Evolutionary conservation across 2,888 invertebrate genomes (phyloP).

Genomic region (Drosophila infuscata): DNA sequence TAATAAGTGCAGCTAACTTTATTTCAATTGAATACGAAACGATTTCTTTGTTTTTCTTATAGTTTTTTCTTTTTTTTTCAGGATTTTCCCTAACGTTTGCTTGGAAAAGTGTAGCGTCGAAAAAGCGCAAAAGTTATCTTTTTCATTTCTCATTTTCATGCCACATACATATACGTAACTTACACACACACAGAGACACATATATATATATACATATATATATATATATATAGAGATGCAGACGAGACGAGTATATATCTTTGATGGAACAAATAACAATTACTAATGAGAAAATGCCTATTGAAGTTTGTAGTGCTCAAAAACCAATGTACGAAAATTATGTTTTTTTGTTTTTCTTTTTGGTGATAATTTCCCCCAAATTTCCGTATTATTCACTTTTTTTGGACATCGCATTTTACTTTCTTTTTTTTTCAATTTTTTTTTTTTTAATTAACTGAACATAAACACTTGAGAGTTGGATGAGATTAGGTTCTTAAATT

Average conservation of each 20-base stretch:
- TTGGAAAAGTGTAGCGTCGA: slow-evolving; percentile 66
- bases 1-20: slow-evolving; percentile 54
- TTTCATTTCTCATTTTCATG: slow-evolving; percentile 31
- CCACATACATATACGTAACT: slow-evolving; percentile 39
- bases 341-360: neutral
- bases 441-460: slow-evolving; percentile 70
- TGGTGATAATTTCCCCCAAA: neutral
- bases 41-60: neutral
- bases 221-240: neutral
- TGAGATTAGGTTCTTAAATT: slow-evolving; percentile 22
- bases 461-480: slow-evolving; percentile 52
- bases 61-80: neutral
- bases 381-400: neutral
- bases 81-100: slow-evolving; percentile 6
- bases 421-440: slow-evolving; percentile 12
- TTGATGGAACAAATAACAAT: slow-evolving; percentile 1
- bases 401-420: slow-evolving; percentile 2
- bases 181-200: slow-evolving; percentile 19
- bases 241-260: slow-evolving; percentile 12
- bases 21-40: slow-evolving; percentile 78
- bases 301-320: neutral
- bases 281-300: slow-evolving; percentile 8
- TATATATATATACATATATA: neutral
- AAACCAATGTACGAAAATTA: slow-evolving; percentile 2
- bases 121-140: slow-evolving; percentile 67